A percentile compares a stretch with the other conserved stretches of the same genome.
phyloP scores from a whole-genome alignment of 2,113 vertebrate genomes.

The Anarhynchus alexandrinus region DNA sequence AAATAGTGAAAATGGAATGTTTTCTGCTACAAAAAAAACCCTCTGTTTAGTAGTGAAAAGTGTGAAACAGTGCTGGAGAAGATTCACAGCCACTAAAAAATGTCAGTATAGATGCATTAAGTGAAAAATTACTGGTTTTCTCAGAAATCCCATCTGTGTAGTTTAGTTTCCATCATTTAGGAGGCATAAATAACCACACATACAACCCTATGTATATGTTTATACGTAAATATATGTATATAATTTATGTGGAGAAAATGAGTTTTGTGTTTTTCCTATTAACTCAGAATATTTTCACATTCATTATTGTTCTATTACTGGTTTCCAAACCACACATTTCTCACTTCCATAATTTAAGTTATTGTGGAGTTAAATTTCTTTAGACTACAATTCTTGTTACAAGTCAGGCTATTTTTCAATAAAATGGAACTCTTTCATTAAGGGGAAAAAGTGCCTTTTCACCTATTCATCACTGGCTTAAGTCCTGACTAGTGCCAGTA shows the following conservation, averaged over 20 bases:
- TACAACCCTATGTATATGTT: rapidly evolving
- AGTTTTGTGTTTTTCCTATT: neutral
- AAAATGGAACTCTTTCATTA: neutral
- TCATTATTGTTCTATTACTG: neutral
- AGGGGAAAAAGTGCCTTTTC: neutral
- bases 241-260: neutral
- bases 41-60: neutral
- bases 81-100: neutral
- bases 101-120: neutral
- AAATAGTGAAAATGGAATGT: neutral
- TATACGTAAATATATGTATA: neutral
- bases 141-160: neutral
- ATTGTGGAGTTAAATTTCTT: neutral
- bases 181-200: neutral
- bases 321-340: neutral
- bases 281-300: neutral
- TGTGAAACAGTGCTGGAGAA: neutral
- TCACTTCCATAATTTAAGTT: neutral
- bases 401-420: neutral
- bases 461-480: neutral
- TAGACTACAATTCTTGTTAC: neutral
- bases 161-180: neutral
- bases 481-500: neutral
- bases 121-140: neutral
- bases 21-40: neutral